phyloP scores from a whole-genome alignment of 2,113 vertebrate species.

The Symphodus melops region DNA sequence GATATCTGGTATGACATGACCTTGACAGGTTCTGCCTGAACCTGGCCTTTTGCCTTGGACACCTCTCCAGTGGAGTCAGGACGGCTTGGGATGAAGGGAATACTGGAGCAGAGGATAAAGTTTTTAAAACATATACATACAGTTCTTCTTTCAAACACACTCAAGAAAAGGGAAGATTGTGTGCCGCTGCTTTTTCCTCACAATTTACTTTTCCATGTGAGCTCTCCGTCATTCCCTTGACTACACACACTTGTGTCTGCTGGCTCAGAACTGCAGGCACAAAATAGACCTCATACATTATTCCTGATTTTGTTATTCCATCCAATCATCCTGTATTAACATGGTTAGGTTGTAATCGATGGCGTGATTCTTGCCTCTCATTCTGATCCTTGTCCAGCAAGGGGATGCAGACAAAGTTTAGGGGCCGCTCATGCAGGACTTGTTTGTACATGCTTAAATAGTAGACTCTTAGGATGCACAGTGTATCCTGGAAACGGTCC shows the following conservation, averaged over 20 bases:
- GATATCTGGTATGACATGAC: constrained; percentile 17
- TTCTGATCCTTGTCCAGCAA: constrained; percentile 75
- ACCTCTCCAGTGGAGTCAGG: constrained; percentile 58
- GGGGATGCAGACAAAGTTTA: constrained; percentile 78
- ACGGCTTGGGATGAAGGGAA: constrained; percentile 77
- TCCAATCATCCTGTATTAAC: background rate
- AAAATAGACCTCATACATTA: background rate
- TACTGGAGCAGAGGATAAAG: constrained; percentile 63
- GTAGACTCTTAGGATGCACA: constrained; percentile 87
- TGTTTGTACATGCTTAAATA: constrained; percentile 86
- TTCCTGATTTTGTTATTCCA: background rate
- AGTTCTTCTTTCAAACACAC: constrained; percentile 2
- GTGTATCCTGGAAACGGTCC: constrained; percentile 89
- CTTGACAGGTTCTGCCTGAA: constrained; percentile 32
- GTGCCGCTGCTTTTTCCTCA: constrained; percentile 32
- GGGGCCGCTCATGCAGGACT: constrained; percentile 64
- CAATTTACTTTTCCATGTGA: constrained; percentile 52
- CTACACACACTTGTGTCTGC: constrained; percentile 4
- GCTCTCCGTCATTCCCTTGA: constrained; percentile 43
- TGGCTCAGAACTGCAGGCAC: constrained; percentile 19
- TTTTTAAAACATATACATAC: background rate
- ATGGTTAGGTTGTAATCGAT: background rate
- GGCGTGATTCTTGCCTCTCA: constrained; percentile 32
- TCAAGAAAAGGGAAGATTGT: background rate
- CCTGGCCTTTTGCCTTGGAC: constrained; percentile 54